Base-by-base conservation (phyloP, 1,140 invertebrate species). In the Oppia nitens region DNA sequence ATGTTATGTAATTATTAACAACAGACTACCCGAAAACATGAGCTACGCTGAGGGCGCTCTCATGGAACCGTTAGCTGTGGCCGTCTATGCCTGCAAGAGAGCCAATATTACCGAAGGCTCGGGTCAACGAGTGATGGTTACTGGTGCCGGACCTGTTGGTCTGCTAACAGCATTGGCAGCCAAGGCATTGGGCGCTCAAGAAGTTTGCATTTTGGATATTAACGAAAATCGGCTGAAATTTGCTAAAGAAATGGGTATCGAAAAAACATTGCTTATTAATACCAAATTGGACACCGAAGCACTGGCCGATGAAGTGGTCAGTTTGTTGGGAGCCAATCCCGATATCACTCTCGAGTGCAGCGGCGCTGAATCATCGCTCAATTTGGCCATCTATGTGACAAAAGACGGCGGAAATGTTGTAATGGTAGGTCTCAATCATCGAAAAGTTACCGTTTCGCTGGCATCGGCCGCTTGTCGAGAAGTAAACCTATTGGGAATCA, bases 141-240 rank as follows among this genome's bases (percentile, higher is more conserved):
- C 84, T 57, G 93, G 93, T n/a, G 87, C 89, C 26, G 92, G 73
- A 69, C 88, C 89, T 9, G 93, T 94, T 65, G 91, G 93, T 26
- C 75, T 96, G 4, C 81, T 94, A 1, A 83, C 79, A 21, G 68
- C 94, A 49, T 65, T 95, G 14, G 77, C 82, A 14, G 91, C 91
- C 1, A 86, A 85, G 75, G 83, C 89, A 0, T 85, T 89, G 80
- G 92, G 91, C 2, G 91, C 90, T 1, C 75, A 77, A 2, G 80
- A 82, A 70, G 75, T 93, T 17, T 72, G 87, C 51, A 79, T 94
- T 65, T 89, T 85, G 66, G 68, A 69, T 52, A 65, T 69, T 26
- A 62, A 65, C 32, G 51, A 64, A 47, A 45, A 40, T 1, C 80
- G 87, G 60, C 72, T 96, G 60, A 75, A 83, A 49, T 70, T 85